These are phyloP conservation scores for Strix occidentalis DNA, from an alignment of 2,797 vertebrate species.

Conservation along the genomic window DNA sequence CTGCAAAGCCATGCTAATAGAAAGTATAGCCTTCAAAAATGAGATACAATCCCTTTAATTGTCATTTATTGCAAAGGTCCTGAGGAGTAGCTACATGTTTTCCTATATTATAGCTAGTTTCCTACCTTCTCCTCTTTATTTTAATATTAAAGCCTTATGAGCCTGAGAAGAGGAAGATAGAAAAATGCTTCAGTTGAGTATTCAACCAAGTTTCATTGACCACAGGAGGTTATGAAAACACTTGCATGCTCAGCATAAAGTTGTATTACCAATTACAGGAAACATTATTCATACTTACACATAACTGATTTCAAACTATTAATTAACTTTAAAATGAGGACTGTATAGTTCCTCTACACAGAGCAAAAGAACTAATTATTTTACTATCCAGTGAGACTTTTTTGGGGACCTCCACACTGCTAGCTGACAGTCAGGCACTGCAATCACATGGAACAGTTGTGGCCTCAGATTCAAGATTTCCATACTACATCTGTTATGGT, in stretches of 20 bases:
- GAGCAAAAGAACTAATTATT: not conserved
- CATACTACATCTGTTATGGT: rapidly evolving
- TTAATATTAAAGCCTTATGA: not conserved
- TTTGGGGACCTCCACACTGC: not conserved
- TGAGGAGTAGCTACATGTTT: not conserved
- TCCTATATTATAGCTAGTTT: not conserved
- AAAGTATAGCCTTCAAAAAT: not conserved
- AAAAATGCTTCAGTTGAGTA: not conserved
- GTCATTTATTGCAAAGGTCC: not conserved
- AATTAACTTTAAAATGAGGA: not conserved
- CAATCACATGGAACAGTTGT: not conserved
- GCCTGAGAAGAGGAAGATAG: not conserved
- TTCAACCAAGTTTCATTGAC: not conserved
- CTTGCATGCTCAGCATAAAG: not conserved
- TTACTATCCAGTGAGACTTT: not conserved
- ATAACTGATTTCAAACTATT: not conserved
- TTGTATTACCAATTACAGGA: not conserved
- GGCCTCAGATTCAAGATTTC: not conserved
- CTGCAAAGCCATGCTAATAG: not conserved
- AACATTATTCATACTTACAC: not conserved
- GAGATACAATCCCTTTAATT: not conserved
- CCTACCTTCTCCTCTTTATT: not conserved
- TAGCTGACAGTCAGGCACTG: not conserved
- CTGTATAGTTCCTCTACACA: not conserved
- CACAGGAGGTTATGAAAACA: not conserved